Evolutionary conservation across 2,797 vertebrate genomes (phyloP), one percentile per base, ranked within the genome.

Genomic region (Falco concolor): DNA sequence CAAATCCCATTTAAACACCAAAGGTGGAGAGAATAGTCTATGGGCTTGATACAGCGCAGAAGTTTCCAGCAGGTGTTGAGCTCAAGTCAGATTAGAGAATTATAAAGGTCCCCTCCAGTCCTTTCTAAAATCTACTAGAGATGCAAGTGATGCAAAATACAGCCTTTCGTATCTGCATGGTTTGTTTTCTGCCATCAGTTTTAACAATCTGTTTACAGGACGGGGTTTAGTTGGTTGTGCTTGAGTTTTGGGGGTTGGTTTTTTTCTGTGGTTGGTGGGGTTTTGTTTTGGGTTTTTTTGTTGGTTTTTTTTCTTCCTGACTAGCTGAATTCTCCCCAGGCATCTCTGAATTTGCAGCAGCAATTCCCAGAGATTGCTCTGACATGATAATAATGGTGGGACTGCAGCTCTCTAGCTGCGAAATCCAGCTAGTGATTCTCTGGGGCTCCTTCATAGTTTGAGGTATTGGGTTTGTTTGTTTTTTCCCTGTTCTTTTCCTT

Each of bases 291-390:
- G n/a, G n/a, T 10, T 38, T 38, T 10, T 38, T 38, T 42, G 15
- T 42, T 17, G 57, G 56, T 44, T 64, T 63, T 12, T 53, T 40
- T 59, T 40, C 75, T 87, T 94, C 57, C 69, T 86, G 96, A 64
- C 87, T 77, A 77, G 72, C 90, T 95, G 77, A 89, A 94, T 96
- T 95, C 89, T 97, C 86, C 92, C 90, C 90, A 84, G 80, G 89
- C 65, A 84, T 45, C 76, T 92, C 82, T 69, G 89, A 95, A 95
- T 78, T 81, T 90, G 94, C 91, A 64, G 61, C 83, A 59, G 87
- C 95, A 95, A 93, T 90, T 97, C 96, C 94, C 91, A 92, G 65
- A 70, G 95, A 92, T 65, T 83, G 88, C 83, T 93, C 84, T 91
- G 75, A 95, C 85, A 89, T 16, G 60, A 76, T 57, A 90, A 91